phyloP scores from a whole-genome alignment of 2,797 vertebrate species.

The Rallus crepitans region DNA sequence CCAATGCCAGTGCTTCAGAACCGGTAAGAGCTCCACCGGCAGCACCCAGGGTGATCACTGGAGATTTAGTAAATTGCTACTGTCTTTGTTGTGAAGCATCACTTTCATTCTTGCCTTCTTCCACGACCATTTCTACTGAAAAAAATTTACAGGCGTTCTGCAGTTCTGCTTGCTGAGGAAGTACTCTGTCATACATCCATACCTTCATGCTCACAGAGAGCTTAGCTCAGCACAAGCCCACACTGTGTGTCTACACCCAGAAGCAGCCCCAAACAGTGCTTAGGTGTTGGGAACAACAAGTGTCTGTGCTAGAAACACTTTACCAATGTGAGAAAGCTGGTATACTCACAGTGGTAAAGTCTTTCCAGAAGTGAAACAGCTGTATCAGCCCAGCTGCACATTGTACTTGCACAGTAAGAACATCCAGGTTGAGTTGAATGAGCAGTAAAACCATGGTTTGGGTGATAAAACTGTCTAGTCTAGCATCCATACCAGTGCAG shows the following conservation, averaged over 20 bases:
- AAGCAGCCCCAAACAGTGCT: neutral
- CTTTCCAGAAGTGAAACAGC: neutral
- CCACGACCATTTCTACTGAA: neutral
- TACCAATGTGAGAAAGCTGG: neutral
- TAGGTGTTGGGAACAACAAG: neutral
- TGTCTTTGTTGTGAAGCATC: neutral
- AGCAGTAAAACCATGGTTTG: neutral
- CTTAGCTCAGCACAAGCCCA: neutral
- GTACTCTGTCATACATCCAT: neutral
- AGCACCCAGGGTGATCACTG: neutral
- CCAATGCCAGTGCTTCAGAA: conserved; percentile 81
- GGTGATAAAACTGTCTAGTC: neutral
- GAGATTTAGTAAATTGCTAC: neutral
- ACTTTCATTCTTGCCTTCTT: neutral
- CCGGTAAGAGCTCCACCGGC: conserved; percentile 59
- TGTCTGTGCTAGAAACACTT: neutral
- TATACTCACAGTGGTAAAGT: neutral
- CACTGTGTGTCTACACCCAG: neutral
- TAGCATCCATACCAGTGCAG: neutral
- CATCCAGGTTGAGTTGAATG: neutral
- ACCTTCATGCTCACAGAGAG: neutral
- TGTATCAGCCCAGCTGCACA: neutral
- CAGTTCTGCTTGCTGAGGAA: neutral
- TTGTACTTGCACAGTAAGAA: neutral
- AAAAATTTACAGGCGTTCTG: neutral